Evolutionary conservation across 1,140 invertebrate genomes (phyloP).

Genomic region (Portunus trituberculatus): DNA sequence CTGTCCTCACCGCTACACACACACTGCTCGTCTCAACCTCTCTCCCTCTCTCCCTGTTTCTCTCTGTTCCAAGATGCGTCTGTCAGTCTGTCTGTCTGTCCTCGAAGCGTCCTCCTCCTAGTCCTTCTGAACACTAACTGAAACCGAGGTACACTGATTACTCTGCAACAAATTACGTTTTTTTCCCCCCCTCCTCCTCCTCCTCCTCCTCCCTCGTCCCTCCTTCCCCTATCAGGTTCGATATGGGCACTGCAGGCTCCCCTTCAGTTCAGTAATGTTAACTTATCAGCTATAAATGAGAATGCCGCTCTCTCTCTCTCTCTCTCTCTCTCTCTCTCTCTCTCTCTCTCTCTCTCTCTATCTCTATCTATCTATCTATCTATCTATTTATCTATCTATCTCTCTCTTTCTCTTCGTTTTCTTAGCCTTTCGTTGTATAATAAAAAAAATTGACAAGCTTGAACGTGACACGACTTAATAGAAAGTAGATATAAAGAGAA

Average conservation of each 20-base stretch:
- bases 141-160: neutral
- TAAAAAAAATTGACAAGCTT: too few relatives aligned
- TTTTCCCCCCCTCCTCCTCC: neutral
- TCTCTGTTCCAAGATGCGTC: neutral
- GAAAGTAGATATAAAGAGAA: too few relatives aligned
- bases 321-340: neutral
- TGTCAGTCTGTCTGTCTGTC: too few relatives aligned
- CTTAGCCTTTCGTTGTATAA: too few relatives aligned
- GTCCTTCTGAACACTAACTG: neutral
- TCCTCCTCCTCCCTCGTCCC: neutral
- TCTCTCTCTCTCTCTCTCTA: slow-evolving; percentile 25
- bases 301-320: neutral
- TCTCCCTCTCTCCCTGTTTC: too few relatives aligned
- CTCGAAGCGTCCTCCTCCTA: neutral
- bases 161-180: neutral
- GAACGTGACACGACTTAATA: too few relatives aligned
- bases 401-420: neutral
- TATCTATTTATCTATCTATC: neutral
- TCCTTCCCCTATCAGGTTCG: neutral
- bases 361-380: neutral
- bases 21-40: neutral
- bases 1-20: neutral
- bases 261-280: too few relatives aligned
- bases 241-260: too few relatives aligned
- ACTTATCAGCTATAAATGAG: too few relatives aligned